A percentile compares a stretch with the other conserved stretches of the same genome.
Evolutionary conservation across 2,888 invertebrate species (phyloP).

Genomic region (Latrodectus elegans): DNA sequence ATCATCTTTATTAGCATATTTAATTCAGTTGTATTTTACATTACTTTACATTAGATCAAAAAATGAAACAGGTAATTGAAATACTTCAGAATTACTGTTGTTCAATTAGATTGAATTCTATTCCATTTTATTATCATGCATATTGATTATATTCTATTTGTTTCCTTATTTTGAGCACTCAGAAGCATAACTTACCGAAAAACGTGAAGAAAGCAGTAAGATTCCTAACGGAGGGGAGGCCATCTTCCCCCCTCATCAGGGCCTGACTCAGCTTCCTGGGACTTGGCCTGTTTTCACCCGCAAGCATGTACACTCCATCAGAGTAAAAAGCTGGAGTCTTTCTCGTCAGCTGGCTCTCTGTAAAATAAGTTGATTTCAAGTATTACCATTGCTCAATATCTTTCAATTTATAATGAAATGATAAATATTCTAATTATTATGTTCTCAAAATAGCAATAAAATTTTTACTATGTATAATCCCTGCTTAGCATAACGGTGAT

Average conservation of each 20-base stretch:
- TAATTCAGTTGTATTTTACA: too few species aligned
- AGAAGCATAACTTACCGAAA: constrained; percentile 81
- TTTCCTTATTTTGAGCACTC: too few species aligned
- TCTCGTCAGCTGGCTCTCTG: constrained; percentile 91
- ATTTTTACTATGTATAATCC: too few species aligned
- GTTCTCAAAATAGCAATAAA: neutral
- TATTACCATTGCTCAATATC: too few species aligned
- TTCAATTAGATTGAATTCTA: too few species aligned
- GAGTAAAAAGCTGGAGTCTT: constrained; percentile 93
- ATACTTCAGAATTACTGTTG: too few species aligned
- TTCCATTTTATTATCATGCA: too few species aligned
- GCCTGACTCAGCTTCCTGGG: constrained; percentile 90
- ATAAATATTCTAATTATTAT: neutral
- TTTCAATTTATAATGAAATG: neutral
- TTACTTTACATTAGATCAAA: too few species aligned
- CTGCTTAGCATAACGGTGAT: too few species aligned
- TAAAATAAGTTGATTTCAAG: constrained; percentile 64
- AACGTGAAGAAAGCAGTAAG: constrained; percentile 93
- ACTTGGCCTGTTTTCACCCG: constrained; percentile 91
- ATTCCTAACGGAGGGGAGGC: constrained; percentile 87
- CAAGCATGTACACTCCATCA: constrained; percentile 96
- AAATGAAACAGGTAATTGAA: too few species aligned
- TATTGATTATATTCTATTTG: too few species aligned
- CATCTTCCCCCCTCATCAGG: constrained; percentile 94
- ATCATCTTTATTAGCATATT: too few species aligned